Evolutionary conservation across 2,113 vertebrate genomes (phyloP).

Genomic region (Oryzias woworae): DNA sequence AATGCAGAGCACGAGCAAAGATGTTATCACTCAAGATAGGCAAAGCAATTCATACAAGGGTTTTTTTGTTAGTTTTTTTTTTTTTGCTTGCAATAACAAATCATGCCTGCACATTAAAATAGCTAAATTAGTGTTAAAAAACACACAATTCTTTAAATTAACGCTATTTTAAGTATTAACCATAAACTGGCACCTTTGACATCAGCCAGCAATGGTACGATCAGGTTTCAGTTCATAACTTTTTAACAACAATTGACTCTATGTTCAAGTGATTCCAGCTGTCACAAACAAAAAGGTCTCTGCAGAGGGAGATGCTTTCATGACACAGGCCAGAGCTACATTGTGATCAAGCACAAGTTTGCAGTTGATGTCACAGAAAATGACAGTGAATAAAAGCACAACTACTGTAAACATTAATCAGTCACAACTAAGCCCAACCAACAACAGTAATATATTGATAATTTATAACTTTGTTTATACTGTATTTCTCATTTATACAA

Average conservation of each 20-base stretch:
- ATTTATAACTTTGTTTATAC: conserved; percentile 20
- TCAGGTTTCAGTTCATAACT: conserved; percentile 17
- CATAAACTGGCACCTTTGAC: conserved; percentile 47
- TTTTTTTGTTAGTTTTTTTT: not conserved
- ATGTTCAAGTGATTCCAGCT: conserved; percentile 38
- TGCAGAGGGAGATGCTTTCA: conserved; percentile 31
- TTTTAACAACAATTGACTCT: conserved; percentile 8
- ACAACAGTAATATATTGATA: conserved; percentile 39
- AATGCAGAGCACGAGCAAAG: conserved; percentile 37
- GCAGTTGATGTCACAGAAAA: conserved; percentile 44
- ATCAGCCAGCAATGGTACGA: conserved; percentile 43
- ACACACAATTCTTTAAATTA: conserved; percentile 51
- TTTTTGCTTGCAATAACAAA: conserved; percentile 47
- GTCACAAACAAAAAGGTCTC: conserved; percentile 21
- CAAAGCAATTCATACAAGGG: conserved; percentile 38
- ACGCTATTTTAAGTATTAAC: conserved; percentile 28
- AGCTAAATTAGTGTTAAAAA: conserved; percentile 51
- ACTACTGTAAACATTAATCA: conserved; percentile 48
- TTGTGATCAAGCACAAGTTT: conserved; percentile 43
- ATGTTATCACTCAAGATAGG: conserved; percentile 42
- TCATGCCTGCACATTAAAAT: conserved; percentile 58
- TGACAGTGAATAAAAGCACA: conserved; percentile 41
- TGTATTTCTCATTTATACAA: conserved; percentile 33
- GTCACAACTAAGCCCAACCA: conserved; percentile 45
- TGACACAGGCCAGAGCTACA: conserved; percentile 38